Evolutionary conservation across 2,113 vertebrate genomes (phyloP), one percentile per base, ranked within the genome.

Genomic region (Lepisosteus osseus): DNA sequence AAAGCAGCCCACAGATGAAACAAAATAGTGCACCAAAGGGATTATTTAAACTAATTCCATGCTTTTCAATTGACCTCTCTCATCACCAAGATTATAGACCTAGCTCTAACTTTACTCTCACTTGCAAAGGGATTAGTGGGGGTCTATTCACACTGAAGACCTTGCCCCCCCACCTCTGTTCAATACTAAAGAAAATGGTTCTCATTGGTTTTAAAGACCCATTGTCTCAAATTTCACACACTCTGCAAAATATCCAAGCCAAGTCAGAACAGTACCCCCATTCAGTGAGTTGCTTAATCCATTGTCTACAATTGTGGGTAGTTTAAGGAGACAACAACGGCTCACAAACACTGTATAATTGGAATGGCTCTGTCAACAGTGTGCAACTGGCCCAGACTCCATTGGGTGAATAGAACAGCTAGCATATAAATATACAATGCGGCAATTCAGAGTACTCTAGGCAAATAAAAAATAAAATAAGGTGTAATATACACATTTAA

Each of bases 211-310:
- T 85, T 82, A 79, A 83, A 78, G 61, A 61, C 56, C 65, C 72
- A 75, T 85, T 79, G 78, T 85, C 75, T 86, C 77, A 75, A 83
- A 76, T 57, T 76, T 71, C 63, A 84, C 80, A 80, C 74, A 67
- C 68, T 78, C 73, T 51, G 74, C 63, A 78, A 69, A 78, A 74
- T 0, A 54, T 57, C 72, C 72, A 71, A 17, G 63, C 79, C 73
- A 68, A 65, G 70, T 76, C 75, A 76, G 82, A 82, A 73, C 80
- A 74, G 75, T 72, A 61, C 67, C 56, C 74, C 79, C 70, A 75
- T 86, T 87, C 13, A 6, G 54, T 55, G 15, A 66, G 55, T 73
- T 72, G 73, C 70, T 70, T 69, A 77, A 73, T 67, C 75, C 70
- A 17, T 62, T 76, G 69, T 72, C 67, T 65, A 74, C 63, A 29